phyloP scores from a whole-genome alignment of 2,113 vertebrate genomes.

The Limnothrissa miodon region DNA sequence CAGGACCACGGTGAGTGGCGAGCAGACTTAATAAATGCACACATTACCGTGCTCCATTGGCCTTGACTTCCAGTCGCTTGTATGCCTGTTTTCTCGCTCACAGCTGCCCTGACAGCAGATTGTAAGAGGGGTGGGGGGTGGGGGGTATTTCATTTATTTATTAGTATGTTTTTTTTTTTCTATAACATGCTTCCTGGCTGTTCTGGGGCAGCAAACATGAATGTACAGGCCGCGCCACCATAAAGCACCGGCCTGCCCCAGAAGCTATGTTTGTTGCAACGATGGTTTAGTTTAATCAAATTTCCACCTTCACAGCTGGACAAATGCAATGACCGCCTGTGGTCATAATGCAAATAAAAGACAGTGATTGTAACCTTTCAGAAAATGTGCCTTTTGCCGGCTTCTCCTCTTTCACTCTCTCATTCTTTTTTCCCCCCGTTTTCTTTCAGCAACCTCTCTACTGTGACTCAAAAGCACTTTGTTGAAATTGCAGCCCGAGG shows the following conservation, averaged over 20 bases:
- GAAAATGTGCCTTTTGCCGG: not conserved
- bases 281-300: not conserved
- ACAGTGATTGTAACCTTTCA: not conserved
- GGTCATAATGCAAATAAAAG: constrained; percentile 1
- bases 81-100: constrained; percentile 55
- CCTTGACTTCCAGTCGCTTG: constrained; percentile 47
- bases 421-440: not conserved
- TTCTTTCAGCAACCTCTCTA: constrained; percentile 10
- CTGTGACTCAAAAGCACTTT: constrained; percentile 1
- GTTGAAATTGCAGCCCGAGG: not conserved
- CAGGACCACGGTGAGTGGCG: constrained; percentile 34
- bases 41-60: constrained; percentile 62
- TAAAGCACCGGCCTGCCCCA: not conserved
- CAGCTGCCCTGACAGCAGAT: constrained; percentile 48
- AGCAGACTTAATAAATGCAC: constrained; percentile 58
- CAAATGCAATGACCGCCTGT: not conserved
- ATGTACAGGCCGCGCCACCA: not conserved
- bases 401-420: not conserved
- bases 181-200: not conserved
- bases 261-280: not conserved
- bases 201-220: not conserved
- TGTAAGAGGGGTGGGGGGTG: not conserved
- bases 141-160: constrained; percentile 1
- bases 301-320: not conserved
- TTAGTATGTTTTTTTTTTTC: constrained; percentile 45